Percentiles rank a stretch among this genome's conserved stretches.
These are phyloP conservation scores for Fopius arisanus DNA, from an alignment of 1,140 invertebrate species.

Conservation along the genomic window DNA sequence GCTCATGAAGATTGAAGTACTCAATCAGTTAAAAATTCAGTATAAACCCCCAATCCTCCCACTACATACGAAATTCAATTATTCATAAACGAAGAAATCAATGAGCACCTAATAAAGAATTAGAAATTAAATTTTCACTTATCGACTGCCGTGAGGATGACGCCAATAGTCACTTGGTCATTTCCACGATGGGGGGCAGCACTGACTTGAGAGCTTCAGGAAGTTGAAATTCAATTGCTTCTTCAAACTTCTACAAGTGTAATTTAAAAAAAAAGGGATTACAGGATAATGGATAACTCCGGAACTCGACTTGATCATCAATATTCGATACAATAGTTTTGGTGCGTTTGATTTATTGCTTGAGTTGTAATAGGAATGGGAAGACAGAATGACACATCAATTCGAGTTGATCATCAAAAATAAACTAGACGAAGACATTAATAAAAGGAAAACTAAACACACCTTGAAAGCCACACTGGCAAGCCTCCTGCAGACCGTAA, in stretches of 20 bases:
- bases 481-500: neutral
- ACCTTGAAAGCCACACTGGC: neutral
- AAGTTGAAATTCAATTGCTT: neutral
- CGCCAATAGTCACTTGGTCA: neutral
- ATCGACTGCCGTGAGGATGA: neutral
- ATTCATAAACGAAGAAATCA: neutral
- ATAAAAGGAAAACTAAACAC: neutral
- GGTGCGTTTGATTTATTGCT: too few species aligned
- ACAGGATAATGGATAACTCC: too few species aligned
- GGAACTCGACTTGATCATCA: too few species aligned
- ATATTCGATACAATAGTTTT: too few species aligned
- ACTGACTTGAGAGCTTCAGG: neutral
- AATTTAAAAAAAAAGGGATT: too few species aligned
- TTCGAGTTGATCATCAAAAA: too few species aligned
- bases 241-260: neutral
- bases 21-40: neutral
- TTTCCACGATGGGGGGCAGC: neutral
- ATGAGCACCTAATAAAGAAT: neutral
- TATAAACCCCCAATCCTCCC: too few species aligned
- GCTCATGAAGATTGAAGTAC: neutral
- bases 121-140: neutral
- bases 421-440: too few species aligned
- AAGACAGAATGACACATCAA: too few species aligned
- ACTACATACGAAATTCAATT: too few species aligned
- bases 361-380: too few species aligned